A percentile compares a stretch with the other conserved stretches of the same genome.
These are phyloP conservation scores for Zophobas morio DNA, from an alignment of 1,140 invertebrate genomes.

Conservation along the genomic window DNA sequence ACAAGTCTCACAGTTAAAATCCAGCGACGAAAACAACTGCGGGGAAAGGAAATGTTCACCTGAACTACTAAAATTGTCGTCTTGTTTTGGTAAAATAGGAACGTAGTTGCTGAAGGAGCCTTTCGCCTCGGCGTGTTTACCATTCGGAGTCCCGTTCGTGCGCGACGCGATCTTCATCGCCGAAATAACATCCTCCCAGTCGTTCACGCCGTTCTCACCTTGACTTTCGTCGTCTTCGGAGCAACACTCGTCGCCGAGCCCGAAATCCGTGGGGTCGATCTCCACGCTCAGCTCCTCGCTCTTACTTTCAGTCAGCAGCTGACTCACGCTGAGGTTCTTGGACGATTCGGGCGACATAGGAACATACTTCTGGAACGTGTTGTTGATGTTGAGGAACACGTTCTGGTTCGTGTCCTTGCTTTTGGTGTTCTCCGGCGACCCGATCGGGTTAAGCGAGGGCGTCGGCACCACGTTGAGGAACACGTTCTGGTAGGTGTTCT, in stretches of 20 bases:
- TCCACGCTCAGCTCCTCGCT: constrained; percentile 64
- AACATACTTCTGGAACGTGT: constrained; percentile 62
- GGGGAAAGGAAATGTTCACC: constrained; percentile 61
- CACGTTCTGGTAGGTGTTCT: constrained; percentile 62
- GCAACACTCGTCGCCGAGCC: constrained; percentile 54
- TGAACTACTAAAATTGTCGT: constrained; percentile 55
- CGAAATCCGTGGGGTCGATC: constrained; percentile 62
- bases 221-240: constrained; percentile 52
- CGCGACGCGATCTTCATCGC: constrained; percentile 55
- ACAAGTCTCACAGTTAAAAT: constrained; percentile 60
- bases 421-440: constrained; percentile 15
- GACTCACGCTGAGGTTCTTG: constrained; percentile 52
- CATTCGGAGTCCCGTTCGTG: constrained; percentile 24
- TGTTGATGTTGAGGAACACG: constrained; percentile 63
- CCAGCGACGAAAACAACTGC: constrained; percentile 24
- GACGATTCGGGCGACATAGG: constrained; percentile 44
- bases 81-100: constrained; percentile 61
- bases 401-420: constrained; percentile 63
- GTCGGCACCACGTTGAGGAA: constrained; percentile 64
- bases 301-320: constrained; percentile 60
- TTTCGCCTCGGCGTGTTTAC: constrained; percentile 44
- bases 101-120: constrained; percentile 53
- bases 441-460: constrained; percentile 25
- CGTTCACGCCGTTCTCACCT: constrained; percentile 43
- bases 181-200: constrained; percentile 62